Evolutionary conservation across 2,113 vertebrate genomes (phyloP).

Genomic region (Stercorarius parasiticus): DNA sequence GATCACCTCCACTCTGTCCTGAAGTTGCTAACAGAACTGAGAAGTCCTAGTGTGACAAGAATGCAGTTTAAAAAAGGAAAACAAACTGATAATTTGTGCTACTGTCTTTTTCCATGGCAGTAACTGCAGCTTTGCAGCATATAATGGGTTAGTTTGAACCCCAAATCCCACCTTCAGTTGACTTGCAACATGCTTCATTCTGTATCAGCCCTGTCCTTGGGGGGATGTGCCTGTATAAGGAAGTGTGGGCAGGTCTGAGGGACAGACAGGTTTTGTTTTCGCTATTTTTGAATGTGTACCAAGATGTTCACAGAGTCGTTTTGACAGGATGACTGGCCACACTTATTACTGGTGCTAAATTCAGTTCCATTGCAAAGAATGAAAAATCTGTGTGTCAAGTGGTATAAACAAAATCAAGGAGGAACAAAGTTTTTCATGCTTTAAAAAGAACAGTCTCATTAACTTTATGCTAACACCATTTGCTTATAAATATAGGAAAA

Average conservation of each 20-base stretch:
- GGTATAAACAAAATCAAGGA: neutral
- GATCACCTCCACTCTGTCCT: neutral
- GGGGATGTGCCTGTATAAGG: neutral
- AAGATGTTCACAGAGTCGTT: neutral
- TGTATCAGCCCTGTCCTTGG: neutral
- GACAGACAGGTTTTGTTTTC: neutral
- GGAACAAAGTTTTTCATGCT: neutral
- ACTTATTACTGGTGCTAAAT: neutral
- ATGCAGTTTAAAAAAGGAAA: neutral
- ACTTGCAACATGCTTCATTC: neutral
- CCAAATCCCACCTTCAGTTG: neutral
- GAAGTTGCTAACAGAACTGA: neutral
- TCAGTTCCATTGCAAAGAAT: neutral
- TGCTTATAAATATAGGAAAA: neutral
- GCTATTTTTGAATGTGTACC: accelerated
- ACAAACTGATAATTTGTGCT: neutral
- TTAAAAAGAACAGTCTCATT: neutral
- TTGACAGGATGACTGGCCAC: neutral
- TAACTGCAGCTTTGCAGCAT: neutral
- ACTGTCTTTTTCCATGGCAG: neutral
- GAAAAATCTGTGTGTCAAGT: neutral
- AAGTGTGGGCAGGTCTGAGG: neutral
- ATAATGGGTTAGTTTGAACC: neutral
- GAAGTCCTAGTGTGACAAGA: neutral
- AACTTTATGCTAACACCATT: neutral